Base-by-base conservation (phyloP, 2,888 invertebrate genomes). In the Dasypogon diadema region DNA sequence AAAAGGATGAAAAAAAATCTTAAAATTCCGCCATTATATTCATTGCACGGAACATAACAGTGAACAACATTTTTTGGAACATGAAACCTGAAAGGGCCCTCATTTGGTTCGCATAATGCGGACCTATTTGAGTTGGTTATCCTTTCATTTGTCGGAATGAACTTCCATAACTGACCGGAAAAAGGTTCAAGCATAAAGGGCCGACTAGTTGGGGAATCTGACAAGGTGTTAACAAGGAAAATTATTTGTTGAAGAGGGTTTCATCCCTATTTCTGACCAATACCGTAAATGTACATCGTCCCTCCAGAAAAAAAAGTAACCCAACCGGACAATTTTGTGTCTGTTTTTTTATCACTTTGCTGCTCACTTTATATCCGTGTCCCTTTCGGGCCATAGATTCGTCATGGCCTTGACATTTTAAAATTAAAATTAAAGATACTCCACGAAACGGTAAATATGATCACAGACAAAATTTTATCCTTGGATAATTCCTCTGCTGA, bases 181-280 rank as follows among this genome's bases (percentile, higher is more conserved):
- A 65, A 65, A 48, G 46, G 65, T 2, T 21, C 58, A 1, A 65
- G 46, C 3, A 14, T 12, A 65, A 65, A 46, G 24, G 65, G 46
- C 24, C 37, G 65, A 24, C 24, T 21, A 60, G 60, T 60, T 34
- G 18, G n/a, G 12, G 37, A 60, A 60, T 34, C 48, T 65, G 65
- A 46, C 65, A 65, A 65, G 65, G 65, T 65, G 65, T 65, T 65
- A 65, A 65, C 65, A 65, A 65, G 65, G 14, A 24, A 42, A 51
- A 51, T 51, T 51, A 51, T 51, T 51, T 51, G 51, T 51, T 51
- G 51, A 51, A 51, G 51, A 51, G 51, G 51, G 51, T 51, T 42
- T 0, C 42, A n/a, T n/a, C n/a, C n/a, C n/a, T n/a, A n/a, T n/a
- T n/a, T n/a, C n/a, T n/a, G n/a, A n/a, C n/a, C n/a, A n/a, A n/a